Percentiles rank a stretch among this genome's conserved stretches.
Evolutionary conservation across 2,888 invertebrate species (phyloP).

Genomic region (Tineola bisselliella): DNA sequence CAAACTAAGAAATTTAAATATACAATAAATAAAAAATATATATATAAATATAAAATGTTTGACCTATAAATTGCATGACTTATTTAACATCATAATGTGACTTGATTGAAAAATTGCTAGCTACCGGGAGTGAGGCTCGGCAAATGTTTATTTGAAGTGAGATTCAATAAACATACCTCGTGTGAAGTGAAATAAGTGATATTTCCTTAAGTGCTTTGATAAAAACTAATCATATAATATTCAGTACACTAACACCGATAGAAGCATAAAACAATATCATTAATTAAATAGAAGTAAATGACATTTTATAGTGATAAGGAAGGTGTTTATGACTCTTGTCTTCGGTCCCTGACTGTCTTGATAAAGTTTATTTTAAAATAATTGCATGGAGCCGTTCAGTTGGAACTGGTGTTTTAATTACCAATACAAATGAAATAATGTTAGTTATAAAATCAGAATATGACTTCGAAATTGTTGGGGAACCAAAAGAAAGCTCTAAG

Average conservation of each 20-base stretch:
- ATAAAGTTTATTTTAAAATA: background rate
- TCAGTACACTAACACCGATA: background rate
- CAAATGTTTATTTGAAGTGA: too few species aligned
- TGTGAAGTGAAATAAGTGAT: too few species aligned
- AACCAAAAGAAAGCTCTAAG: background rate
- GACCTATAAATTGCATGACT: too few species aligned
- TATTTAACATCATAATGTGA: too few species aligned
- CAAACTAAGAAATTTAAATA: too few species aligned
- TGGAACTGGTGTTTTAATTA: background rate
- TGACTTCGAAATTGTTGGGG: background rate
- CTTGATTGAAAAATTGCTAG: too few species aligned
- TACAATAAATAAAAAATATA: too few species aligned
- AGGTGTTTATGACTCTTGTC: slow-evolving; percentile 36
- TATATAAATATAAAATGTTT: too few species aligned
- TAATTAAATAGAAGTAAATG: slow-evolving; percentile 33
- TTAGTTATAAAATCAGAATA: slow-evolving; percentile 6
- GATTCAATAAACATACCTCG: too few species aligned
- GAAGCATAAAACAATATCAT: background rate
- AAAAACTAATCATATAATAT: background rate
- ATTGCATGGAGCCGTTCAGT: background rate
- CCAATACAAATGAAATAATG: background rate
- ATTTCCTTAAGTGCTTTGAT: too few species aligned
- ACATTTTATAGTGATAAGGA: slow-evolving; percentile 45
- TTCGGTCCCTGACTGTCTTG: background rate
- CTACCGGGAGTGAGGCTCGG: too few species aligned